Conservation (phyloP, 2,888 invertebrate species). For the Orchestes rusci region DNA sequence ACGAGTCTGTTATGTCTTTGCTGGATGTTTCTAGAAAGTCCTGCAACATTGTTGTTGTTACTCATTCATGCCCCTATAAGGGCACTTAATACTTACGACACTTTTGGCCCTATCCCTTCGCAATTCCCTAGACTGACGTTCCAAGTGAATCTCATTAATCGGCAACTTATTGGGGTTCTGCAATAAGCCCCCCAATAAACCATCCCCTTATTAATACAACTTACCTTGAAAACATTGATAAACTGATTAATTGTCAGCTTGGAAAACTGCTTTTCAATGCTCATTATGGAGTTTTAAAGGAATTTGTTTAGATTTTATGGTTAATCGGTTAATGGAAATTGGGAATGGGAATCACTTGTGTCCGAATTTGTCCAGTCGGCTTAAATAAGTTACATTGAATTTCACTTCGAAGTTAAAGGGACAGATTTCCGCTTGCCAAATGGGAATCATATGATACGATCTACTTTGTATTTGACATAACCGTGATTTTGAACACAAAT, state of each 20-base stretch:
- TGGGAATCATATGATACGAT: no score
- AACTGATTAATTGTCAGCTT: slow-evolving; percentile 24
- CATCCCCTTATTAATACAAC: not conserved
- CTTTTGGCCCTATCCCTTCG: slow-evolving; percentile 28
- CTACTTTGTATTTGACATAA: no score
- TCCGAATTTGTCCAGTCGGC: no score
- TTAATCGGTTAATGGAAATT: no score
- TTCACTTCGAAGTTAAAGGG: no score
- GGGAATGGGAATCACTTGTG: no score
- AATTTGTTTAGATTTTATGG: no score
- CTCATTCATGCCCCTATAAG: not conserved
- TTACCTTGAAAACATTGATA: slow-evolving; percentile 32
- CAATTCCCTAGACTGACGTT: slow-evolving; percentile 31
- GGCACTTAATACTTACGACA: slow-evolving; percentile 24
- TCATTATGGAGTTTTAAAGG: no score
- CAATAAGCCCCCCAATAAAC: not conserved
- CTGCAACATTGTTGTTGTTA: slow-evolving; percentile 28
- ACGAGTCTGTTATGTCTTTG: slow-evolving; percentile 27
- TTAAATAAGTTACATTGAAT: no score
- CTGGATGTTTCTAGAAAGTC: slow-evolving; percentile 24
- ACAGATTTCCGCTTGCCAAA: no score
- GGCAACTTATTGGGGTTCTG: slow-evolving; percentile 56
- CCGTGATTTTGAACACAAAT: no score
- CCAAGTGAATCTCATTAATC: slow-evolving; percentile 44
- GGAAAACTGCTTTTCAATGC: slow-evolving; percentile 12